Evolutionary conservation across 2,797 vertebrate genomes (phyloP), one percentile per base, ranked within the genome.

Genomic region (Cynodonichthys magdalenae): DNA sequence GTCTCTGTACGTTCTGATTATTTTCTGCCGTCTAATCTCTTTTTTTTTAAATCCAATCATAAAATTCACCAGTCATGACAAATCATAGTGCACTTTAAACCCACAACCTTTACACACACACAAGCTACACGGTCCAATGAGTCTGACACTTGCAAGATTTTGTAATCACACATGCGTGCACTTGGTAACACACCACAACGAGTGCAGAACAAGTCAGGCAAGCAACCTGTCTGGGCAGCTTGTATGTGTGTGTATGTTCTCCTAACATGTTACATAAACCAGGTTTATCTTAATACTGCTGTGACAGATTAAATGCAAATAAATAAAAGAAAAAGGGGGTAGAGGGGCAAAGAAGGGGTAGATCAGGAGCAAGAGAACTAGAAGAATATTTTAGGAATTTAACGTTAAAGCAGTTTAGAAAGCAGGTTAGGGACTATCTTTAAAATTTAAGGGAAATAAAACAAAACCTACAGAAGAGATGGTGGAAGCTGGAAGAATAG

Each of bases 241-340:
- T 47, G 31, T 66, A 41, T 65, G 60, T 74, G 51, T 53, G 56
- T 53, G 20, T 49, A 29, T 53, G 61, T 57, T 71, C 59, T 75
- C 53, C n/a, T n/a, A n/a, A 83, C 77, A 83, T 83, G 88, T 90
- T 88, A 90, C 67, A 69, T 84, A 78, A 85, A 0, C 1, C 66
- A 80, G 67, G 83, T 88, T 86, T 69, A 64, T 78, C 56, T 80
- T 86, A 71, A 83, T 66, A 73, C 63, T 70, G 63, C 73, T 58
- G 63, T 7, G 54, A 70, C 77, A 82, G 82, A 86, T 86, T 87
- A 86, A 18, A 29, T 28, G 63, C 44, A 74, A 66, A 78, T 66
- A 59, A 80, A 77, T 51, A 19, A 54, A 58, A 77, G 60, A 61
- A 39, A 47, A 69, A 64, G 29, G 14, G n/a, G n/a, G n/a, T n/a